A percentile compares a stretch with the other conserved stretches of the same genome.
Conservation (phyloP, 1,140 invertebrate genomes). For the Cecropterus lyciades region DNA sequence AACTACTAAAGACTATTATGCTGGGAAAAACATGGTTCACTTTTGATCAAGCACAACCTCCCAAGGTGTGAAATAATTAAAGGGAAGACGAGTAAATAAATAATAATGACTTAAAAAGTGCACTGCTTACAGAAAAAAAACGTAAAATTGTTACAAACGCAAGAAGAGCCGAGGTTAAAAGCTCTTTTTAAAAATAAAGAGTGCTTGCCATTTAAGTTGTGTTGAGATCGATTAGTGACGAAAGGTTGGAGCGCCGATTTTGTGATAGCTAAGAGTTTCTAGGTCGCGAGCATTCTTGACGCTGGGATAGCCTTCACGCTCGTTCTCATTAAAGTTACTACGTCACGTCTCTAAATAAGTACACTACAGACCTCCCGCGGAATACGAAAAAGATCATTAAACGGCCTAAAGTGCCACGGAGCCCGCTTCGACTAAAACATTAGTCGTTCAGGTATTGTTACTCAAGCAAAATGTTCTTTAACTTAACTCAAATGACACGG, state of each 20-base stretch:
- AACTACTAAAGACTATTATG: too few species aligned
- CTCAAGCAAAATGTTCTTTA: slow-evolving; percentile 9
- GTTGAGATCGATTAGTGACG: slow-evolving; percentile 57
- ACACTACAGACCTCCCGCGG: slow-evolving; percentile 38
- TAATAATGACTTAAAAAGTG: background rate
- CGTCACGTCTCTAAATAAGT: slow-evolving; percentile 55
- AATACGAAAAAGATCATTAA: slow-evolving; percentile 44
- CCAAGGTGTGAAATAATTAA: too few species aligned
- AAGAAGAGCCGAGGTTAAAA: background rate
- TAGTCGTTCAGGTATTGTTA: slow-evolving; percentile 11
- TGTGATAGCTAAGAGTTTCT: slow-evolving; percentile 64
- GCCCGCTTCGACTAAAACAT: background rate
- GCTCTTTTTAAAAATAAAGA: background rate
- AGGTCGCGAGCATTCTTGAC: slow-evolving; percentile 66
- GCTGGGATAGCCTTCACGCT: slow-evolving; percentile 45
- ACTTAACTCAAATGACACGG: background rate
- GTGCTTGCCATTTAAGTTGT: background rate
- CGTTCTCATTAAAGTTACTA: slow-evolving; percentile 64
- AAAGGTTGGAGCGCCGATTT: slow-evolving; percentile 60
- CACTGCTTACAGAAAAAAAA: background rate
- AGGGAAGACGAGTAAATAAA: background rate
- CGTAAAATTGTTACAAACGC: background rate
- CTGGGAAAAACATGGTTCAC: too few species aligned
- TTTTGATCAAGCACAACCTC: too few species aligned
- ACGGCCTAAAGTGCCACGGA: slow-evolving; percentile 15